Evolutionary conservation across 2,888 invertebrate genomes (phyloP).

Genomic region (Seira ritae): DNA sequence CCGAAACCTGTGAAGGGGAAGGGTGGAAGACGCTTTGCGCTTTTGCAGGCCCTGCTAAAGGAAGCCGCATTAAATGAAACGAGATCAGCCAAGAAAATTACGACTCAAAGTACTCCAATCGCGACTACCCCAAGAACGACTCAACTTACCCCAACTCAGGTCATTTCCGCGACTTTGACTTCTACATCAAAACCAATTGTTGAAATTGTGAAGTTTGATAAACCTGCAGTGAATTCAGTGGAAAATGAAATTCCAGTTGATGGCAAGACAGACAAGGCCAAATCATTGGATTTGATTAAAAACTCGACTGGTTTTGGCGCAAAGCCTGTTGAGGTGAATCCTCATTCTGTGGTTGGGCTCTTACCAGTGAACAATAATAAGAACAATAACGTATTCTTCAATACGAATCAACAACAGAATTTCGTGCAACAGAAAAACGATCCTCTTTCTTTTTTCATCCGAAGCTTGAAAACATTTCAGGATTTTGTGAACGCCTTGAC

Average conservation of each 20-base stretch:
- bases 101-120: background rate
- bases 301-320: background rate
- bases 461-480: constrained; percentile 32
- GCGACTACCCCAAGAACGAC: background rate
- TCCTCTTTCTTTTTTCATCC: constrained; percentile 12
- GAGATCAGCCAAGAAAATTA: background rate
- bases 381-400: background rate
- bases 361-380: constrained; percentile 12
- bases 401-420: background rate
- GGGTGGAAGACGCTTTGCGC: constrained; percentile 37
- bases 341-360: background rate
- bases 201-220: constrained; percentile 25
- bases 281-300: too few species aligned
- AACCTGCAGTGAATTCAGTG: background rate
- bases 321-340: constrained; percentile 26
- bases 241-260: constrained; percentile 38
- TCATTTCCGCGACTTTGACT: background rate
- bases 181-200: constrained; percentile 17
- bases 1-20: constrained; percentile 23
- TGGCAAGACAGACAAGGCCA: background rate
- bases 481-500: constrained; percentile 29
- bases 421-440: too few species aligned
- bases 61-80: constrained; percentile 30
- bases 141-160: background rate
- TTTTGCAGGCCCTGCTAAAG: constrained; percentile 34